Evolutionary conservation across 2,113 vertebrate species (phyloP), one percentile per base, ranked within the genome.

Genomic region (Castor canadensis): DNA sequence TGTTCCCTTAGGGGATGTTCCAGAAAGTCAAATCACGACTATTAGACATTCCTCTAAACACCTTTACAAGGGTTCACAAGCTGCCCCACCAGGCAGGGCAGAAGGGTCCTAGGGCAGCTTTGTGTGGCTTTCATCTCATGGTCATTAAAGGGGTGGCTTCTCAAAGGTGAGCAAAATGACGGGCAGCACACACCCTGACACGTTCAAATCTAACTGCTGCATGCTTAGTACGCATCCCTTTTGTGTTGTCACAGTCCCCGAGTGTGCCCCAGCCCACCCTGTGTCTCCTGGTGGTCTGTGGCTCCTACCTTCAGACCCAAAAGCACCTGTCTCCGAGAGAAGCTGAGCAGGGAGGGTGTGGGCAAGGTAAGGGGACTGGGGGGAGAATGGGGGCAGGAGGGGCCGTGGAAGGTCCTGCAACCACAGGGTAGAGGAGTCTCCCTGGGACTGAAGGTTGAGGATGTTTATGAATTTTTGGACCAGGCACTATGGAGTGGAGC

Each of bases 181-280:
- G n/a, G 22, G 30, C 60, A 17, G 6, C 35, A 35, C 13, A 26
- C 1, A 3, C 35, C 20, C 5, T 5, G 22, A 7, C 28, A 12
- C 1, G 5, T 26, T 60, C 28, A 16, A 49, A 22, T 45, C 2
- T 66, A n/a, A 40, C 40, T 5, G 4, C 22, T 32, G 19, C 6
- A 1, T 5, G 12, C 43, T 8, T 32, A 30, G n/a, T 32, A 38
- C 49, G 38, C 13, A 9, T 7, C 2, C 3, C 4, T 4, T 22
- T 49, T 20, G 3, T 0, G 3, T 16, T 4, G 35, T 17, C 5
- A 12, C 26, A 1, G 10, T 17, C 58, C 0, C 20, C 1, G 12
- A 19, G 9, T 5, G 0, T 28, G 56, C 6, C 7, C 40, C 30
- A 16, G 5, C 5, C 0, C 9, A 17, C 9, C 43, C 11, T 11